Percentiles rank a stretch among this genome's conserved stretches.
Evolutionary conservation across 2,888 invertebrate species (phyloP).

Genomic region (Petrolisthes manimaculis): DNA sequence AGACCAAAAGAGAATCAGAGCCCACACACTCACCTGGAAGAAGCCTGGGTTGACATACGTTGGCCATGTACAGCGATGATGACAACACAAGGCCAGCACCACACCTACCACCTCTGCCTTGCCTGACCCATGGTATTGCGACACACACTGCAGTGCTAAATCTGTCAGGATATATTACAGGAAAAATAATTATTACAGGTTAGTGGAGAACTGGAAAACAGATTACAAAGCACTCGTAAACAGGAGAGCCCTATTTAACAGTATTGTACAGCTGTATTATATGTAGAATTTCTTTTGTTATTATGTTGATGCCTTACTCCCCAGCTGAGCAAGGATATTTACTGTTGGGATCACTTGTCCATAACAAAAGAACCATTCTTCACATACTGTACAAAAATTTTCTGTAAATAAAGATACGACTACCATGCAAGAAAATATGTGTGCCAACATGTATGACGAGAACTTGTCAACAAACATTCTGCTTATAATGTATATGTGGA

Average conservation of each 20-base stretch:
- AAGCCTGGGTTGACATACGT: slow-evolving; percentile 48
- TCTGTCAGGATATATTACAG: slow-evolving; percentile 73
- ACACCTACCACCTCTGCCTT: slow-evolving; percentile 73
- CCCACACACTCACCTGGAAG: slow-evolving; percentile 35
- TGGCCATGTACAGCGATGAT: slow-evolving; percentile 80
- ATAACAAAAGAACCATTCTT: no score
- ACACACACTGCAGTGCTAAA: slow-evolving; percentile 80
- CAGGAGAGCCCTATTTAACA: no score
- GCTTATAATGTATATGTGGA: neutral
- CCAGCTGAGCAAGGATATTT: no score
- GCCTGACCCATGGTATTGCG: slow-evolving; percentile 70
- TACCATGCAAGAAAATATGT: no score
- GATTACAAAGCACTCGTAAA: neutral
- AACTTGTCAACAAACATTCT: no score
- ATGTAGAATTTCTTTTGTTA: no score
- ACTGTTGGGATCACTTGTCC: no score
- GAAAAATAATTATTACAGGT: neutral
- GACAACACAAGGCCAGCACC: slow-evolving; percentile 89
- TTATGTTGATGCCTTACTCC: no score
- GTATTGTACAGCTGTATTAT: no score
- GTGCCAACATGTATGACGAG: no score
- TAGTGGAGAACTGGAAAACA: neutral
- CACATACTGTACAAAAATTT: no score
- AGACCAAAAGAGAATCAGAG: neutral
- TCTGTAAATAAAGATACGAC: no score